phyloP scores from a whole-genome alignment of 2,888 invertebrate species.

The Tipula confusa region DNA sequence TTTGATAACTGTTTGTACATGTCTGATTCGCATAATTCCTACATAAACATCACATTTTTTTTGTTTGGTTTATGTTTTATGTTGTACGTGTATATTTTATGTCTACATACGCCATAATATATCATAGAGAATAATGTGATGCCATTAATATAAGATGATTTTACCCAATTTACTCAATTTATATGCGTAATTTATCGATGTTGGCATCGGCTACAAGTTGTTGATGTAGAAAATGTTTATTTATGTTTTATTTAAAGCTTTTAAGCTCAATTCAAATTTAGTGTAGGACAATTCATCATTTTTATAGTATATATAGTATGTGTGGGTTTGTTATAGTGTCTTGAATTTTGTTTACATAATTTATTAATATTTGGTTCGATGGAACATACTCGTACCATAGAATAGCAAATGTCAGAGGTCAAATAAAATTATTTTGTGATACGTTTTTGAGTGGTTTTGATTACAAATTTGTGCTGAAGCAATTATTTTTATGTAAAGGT shows the following conservation, averaged over 20 bases:
- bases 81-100: neutral
- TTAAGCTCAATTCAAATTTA: neutral
- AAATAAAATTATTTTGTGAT: too few relatives aligned
- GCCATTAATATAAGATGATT: slow-evolving; percentile 25
- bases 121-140: neutral
- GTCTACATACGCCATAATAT: neutral
- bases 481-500: too few relatives aligned
- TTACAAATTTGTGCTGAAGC: too few relatives aligned
- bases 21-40: neutral
- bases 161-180: slow-evolving; percentile 20
- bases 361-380: too few relatives aligned
- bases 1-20: neutral
- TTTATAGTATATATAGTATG: neutral
- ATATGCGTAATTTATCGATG: slow-evolving; percentile 3
- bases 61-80: neutral
- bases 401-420: too few relatives aligned
- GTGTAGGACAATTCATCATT: neutral
- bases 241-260: neutral
- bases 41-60: neutral
- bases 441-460: too few relatives aligned
- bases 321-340: neutral
- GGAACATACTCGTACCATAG: too few relatives aligned
- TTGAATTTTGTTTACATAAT: too few relatives aligned
- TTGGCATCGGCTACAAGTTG: neutral
- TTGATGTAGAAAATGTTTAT: neutral